Evolutionary conservation across 2,888 invertebrate species (phyloP), one percentile per base, ranked within the genome.

Genomic region (Dolichomitus sp.): DNA sequence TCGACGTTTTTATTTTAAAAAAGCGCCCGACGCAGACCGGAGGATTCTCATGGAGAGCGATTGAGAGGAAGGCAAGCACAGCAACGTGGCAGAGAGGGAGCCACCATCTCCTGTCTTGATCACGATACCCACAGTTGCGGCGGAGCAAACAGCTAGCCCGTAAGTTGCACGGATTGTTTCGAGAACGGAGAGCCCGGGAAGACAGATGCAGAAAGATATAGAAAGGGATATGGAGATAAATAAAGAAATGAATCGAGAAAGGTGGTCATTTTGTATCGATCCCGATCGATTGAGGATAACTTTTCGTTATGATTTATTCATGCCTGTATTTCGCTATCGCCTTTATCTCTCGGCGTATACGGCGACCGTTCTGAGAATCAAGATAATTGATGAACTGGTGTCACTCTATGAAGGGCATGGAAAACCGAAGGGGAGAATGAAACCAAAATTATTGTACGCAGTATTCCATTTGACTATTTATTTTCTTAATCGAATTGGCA

Each of bases 241-340:
- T 82, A 75, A 83, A 72, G 75, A 66, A 74, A 70, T 69, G 79
- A 68, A 80, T 30, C 50, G 65, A 54, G 52, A 52, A 66, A 52
- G 72, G 52, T 30, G 45, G 45, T 73, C 81, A 69, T 73, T 73
- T 54, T 57, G 63, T 76, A 74, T 73, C 61, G 81, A 81, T 77
- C 72, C 40, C 75, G 65, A 80, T 76, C 78, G 65, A 78, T 54
- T 72, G 48, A 12, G 9, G 52, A n/a, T 40, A 68, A 37, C 19
- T 45, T n/a, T 50, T 42, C 6, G 75, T 79, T 79, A 83, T 83
- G 79, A 83, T 83, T 83, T 83, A 83, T 83, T 79, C 79, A 83
- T 79, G 74, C 6, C 70, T 27, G 33, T 12, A 23, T 70, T 40
- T 57, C 57, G 14, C 68, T 68, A 66, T 69, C 54, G 40, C 30